Base-by-base conservation (phyloP, 1,140 invertebrate genomes). In the Trigoniulus corallinus region DNA sequence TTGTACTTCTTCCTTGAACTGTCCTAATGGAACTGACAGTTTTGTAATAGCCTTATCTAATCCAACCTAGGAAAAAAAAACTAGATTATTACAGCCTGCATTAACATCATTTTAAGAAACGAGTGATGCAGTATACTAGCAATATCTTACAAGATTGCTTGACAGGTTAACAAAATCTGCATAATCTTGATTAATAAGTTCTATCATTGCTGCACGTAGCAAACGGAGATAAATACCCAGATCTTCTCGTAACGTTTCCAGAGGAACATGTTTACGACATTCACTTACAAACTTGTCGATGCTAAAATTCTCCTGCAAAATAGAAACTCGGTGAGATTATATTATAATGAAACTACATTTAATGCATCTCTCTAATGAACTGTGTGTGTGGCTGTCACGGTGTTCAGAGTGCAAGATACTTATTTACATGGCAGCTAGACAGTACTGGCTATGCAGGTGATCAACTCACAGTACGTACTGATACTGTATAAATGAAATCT, bases 101-200 rank as follows among this genome's bases (percentile, higher is more conserved):
- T 15, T 43, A 37, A 34, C 34, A 12, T 27, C 21, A 20, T 44
- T 44, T 7, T 7, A 21, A 44, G 18, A 24, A 44, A 18, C 7
- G 29, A 44, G 18, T 7, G 18, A 44, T 4, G 21, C 7, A 20
- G 24, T 10, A 18, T 7, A 21, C 4, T 10, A 44, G 18, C 12
- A 12, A 24, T 18, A 47, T 34, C 21, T 47, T 57, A 73, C 88
- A 54, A 96, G 69, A 69, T 92, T 93, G 21, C 87, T 88, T 25
- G 91, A 95, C 37, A 97, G 68, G 70, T 92, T 93, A 4, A 97
- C 88, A 74, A 96, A 96, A 67, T 96, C 91, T 2, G 84, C 84
- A 70, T 96, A 97, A 63, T 97, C 92, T 64, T 91, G 85, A 67
- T 97, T 96, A 51, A 97, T 95, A 0, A 97, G 72, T 67, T 96